phyloP scores from a whole-genome alignment of 1,140 invertebrate species.

The Melipona quadrifasciata region DNA sequence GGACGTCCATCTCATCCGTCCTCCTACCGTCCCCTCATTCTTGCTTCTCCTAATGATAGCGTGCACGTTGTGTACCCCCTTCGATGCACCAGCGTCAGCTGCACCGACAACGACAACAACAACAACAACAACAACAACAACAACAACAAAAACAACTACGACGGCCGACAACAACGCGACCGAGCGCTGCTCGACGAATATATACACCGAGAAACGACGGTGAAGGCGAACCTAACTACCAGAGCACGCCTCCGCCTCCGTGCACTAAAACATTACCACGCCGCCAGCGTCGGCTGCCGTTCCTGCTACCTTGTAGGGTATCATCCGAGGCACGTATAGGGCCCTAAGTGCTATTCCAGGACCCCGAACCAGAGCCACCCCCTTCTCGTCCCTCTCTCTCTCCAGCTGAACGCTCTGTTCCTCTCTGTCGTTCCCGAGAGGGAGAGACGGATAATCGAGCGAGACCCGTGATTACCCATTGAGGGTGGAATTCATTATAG shows the following conservation, averaged over 20 bases:
- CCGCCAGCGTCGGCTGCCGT: conserved; percentile 64
- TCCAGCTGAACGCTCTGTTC: conserved; percentile 14
- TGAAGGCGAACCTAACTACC: conserved; percentile 69
- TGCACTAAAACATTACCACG: conserved; percentile 71
- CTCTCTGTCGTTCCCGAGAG: conserved; percentile 36
- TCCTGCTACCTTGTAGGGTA: conserved; percentile 71
- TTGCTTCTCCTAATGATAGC: conserved; percentile 77
- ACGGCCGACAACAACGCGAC: conserved; percentile 33
- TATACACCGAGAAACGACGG: conserved; percentile 53
- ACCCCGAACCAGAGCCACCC: conserved; percentile 59
- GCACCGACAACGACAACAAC: conserved; percentile 49
- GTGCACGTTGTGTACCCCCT: conserved; percentile 60
- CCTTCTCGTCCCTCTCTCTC: conserved; percentile 44
- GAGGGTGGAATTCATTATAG: conserved; percentile 77
- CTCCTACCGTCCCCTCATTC: conserved; percentile 67
- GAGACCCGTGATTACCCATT: conserved; percentile 72
- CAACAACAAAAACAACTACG: conserved; percentile 28
- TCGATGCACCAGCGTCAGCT: conserved; percentile 58
- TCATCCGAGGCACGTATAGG: conserved; percentile 71
- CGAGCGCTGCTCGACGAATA: conserved; percentile 23
- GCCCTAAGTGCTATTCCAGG: conserved; percentile 72
- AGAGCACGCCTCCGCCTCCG: conserved; percentile 69
- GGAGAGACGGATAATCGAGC: conserved; percentile 59
- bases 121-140: conserved; percentile 8
- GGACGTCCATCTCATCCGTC: conserved; percentile 68